Evolutionary conservation across 2,113 vertebrate species (phyloP).

Genomic region (Protomyctophum bolini): DNA sequence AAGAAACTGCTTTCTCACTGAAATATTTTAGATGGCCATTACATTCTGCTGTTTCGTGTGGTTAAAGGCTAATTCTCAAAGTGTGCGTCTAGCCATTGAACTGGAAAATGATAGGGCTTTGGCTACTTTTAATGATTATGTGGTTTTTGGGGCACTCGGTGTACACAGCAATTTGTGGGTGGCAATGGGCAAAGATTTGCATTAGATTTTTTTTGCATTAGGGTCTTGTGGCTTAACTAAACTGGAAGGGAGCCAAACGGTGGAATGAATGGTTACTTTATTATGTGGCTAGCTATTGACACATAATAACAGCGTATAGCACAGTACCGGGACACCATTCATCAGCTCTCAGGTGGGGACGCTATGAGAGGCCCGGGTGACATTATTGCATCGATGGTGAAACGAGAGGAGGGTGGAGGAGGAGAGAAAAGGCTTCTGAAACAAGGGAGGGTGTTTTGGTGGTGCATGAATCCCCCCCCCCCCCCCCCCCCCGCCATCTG

Average conservation of each 20-base stretch:
- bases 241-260: slow-evolving; percentile 19
- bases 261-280: slow-evolving; percentile 63
- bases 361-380: slow-evolving; percentile 8
- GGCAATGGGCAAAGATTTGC: slow-evolving; percentile 39
- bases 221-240: slow-evolving; percentile 42
- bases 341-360: slow-evolving; percentile 50
- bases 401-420: slow-evolving; percentile 22
- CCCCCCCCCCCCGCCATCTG: not conserved
- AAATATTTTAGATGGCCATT: not conserved
- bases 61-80: slow-evolving; percentile 30
- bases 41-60: slow-evolving; percentile 15
- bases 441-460: slow-evolving; percentile 10
- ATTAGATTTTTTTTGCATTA: slow-evolving; percentile 53
- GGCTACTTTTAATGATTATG: slow-evolving; percentile 37
- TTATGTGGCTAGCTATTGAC: slow-evolving; percentile 17
- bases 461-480: no score
- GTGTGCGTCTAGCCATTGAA: slow-evolving; percentile 11
- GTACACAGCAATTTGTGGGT: slow-evolving; percentile 41
- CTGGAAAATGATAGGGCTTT: slow-evolving; percentile 48
- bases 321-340: slow-evolving; percentile 43
- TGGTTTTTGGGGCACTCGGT: slow-evolving; percentile 37
- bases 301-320: slow-evolving; percentile 38
- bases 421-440: slow-evolving; percentile 21
- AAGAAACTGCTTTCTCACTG: slow-evolving; percentile 12
- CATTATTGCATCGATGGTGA: slow-evolving; percentile 44